Evolutionary conservation across 2,888 invertebrate species (phyloP).

Genomic region (Zhengitettix transpicula): DNA sequence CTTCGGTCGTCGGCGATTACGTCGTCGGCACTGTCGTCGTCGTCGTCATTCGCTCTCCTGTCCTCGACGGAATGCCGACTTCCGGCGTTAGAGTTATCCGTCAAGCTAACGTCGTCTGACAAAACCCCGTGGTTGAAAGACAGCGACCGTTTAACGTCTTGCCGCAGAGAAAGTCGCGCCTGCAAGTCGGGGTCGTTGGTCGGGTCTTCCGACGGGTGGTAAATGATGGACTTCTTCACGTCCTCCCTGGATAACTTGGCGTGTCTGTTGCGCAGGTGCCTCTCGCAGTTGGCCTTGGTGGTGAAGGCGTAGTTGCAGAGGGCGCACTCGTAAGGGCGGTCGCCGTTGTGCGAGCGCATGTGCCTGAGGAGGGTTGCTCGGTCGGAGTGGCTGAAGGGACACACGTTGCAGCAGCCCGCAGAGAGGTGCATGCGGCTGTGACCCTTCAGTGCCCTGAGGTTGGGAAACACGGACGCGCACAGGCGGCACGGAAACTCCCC

Average conservation of each 20-base stretch:
- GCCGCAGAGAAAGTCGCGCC: neutral
- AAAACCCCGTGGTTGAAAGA: neutral
- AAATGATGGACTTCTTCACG: constrained; percentile 73
- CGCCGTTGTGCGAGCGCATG: constrained; percentile 88
- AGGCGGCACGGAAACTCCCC: constrained; percentile 82
- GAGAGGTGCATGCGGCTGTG: constrained; percentile 76
- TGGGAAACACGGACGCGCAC: constrained; percentile 77
- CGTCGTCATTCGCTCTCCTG: neutral
- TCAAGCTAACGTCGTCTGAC: neutral
- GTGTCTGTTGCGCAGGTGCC: constrained; percentile 83
- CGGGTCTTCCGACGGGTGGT: constrained; percentile 72
- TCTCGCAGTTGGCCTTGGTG: constrained; percentile 92
- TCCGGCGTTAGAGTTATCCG: neutral
- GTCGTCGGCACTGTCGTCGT: neutral
- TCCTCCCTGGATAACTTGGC: constrained; percentile 73
- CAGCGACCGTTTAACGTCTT: constrained; percentile 8
- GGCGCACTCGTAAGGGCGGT: constrained; percentile 84
- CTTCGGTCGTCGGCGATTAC: neutral
- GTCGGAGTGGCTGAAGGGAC: constrained; percentile 74
- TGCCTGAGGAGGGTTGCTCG: constrained; percentile 84
- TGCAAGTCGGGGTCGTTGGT: constrained; percentile 44
- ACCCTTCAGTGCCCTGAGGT: constrained; percentile 75
- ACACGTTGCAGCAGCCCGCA: constrained; percentile 78
- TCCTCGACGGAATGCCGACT: neutral
- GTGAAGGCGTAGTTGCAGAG: constrained; percentile 95